Evolutionary conservation across 2,797 vertebrate genomes (phyloP).

Genomic region (Remorina albescens): DNA sequence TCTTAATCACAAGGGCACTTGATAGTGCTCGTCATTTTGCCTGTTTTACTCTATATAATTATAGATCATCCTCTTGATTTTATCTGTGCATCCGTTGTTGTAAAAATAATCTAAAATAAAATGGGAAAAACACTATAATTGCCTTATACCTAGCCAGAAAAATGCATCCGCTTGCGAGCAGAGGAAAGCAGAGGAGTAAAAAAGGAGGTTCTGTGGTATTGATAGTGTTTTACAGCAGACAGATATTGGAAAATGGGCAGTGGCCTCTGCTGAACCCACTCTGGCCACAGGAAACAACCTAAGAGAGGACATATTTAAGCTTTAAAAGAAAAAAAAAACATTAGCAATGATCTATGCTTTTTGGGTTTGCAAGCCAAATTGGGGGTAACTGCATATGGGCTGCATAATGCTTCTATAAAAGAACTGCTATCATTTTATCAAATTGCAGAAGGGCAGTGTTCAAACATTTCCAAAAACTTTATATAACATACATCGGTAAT

Average conservation of each 20-base stretch:
- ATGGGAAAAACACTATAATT: neutral
- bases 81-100: neutral
- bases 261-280: conserved; percentile 14
- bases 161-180: neutral
- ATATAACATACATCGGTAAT: neutral
- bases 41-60: neutral
- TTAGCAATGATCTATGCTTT: conserved; percentile 1
- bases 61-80: neutral
- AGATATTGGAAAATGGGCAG: conserved; percentile 27
- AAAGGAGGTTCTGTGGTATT: conserved; percentile 15
- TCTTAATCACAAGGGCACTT: neutral
- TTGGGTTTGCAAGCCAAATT: neutral
- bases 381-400: neutral
- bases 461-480: conserved; percentile 10
- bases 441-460: neutral
- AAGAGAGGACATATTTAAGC: conserved; percentile 2
- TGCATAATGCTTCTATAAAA: neutral
- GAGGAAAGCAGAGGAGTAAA: conserved; percentile 16
- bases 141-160: conserved; percentile 15
- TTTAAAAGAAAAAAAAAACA: conserved; percentile 10
- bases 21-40: neutral
- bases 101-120: neutral
- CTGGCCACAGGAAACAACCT: conserved; percentile 25
- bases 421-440: neutral
- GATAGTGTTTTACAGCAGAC: conserved; percentile 18